Percentiles rank a stretch among this genome's conserved stretches.
These are phyloP conservation scores for Hermodice carunculata DNA, from an alignment of 2,888 invertebrate species.

Conservation along the genomic window DNA sequence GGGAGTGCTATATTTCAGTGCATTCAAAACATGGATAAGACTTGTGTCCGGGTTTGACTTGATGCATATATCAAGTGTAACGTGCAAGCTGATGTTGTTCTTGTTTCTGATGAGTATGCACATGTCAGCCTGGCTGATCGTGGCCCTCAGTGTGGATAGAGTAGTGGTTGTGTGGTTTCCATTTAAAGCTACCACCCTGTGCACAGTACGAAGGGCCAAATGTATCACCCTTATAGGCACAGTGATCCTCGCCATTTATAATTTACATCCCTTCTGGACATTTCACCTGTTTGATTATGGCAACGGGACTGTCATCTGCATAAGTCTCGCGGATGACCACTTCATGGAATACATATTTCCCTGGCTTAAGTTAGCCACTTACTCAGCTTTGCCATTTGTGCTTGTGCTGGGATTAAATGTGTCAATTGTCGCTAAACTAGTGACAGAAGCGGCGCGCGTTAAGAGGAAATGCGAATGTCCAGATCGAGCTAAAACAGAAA, in stretches of 20 bases:
- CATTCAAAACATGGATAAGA: slow-evolving; percentile 61
- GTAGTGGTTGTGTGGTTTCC: slow-evolving; percentile 35
- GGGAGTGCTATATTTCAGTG: slow-evolving; percentile 55
- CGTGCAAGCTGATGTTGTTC: slow-evolving; percentile 58
- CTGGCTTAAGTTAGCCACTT: no score
- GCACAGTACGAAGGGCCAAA: slow-evolving; percentile 22
- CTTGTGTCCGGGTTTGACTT: slow-evolving; percentile 53
- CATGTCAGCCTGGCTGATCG: slow-evolving; percentile 33
- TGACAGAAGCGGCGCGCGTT: no score
- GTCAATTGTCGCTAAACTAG: no score
- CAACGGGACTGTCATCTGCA: no score
- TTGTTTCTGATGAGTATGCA: slow-evolving; percentile 48
- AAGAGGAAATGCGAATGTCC: no score
- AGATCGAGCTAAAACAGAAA: no score
- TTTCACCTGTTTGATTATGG: slow-evolving; percentile 3
- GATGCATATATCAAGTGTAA: slow-evolving; percentile 53
- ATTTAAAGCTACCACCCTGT: slow-evolving; percentile 24
- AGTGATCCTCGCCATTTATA: slow-evolving; percentile 16
- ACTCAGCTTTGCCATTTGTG: no score
- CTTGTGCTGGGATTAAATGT: no score
- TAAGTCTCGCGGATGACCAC: no score
- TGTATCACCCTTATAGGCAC: not conserved
- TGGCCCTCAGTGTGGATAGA: slow-evolving; percentile 29
- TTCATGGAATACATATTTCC: no score
- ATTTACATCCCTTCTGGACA: slow-evolving; percentile 33